Evolutionary conservation across 2,113 vertebrate species (phyloP).

Genomic region (Prionailurus bengalensis): DNA sequence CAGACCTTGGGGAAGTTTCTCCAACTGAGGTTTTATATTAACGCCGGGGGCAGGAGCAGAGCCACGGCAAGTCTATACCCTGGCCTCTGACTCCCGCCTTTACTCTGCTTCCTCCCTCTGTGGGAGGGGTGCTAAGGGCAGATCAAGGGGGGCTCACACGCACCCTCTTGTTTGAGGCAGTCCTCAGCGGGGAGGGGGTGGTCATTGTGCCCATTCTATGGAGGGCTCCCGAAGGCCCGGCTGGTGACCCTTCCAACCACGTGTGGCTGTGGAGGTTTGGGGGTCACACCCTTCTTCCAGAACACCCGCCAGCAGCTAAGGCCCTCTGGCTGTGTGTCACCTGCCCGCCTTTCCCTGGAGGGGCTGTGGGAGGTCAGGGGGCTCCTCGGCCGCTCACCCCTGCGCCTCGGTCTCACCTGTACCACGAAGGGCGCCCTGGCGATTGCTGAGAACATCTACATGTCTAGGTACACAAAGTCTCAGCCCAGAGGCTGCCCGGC

Average conservation of each 20-base stretch:
- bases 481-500: neutral
- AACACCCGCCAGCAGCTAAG: neutral
- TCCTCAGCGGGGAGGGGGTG: neutral
- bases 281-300: neutral
- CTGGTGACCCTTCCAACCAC: neutral
- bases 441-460: neutral
- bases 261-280: neutral
- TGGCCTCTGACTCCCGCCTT: neutral
- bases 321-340: too few species aligned
- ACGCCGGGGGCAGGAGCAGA: neutral
- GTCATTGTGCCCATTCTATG: too few species aligned
- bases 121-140: neutral
- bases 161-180: fast-evolving
- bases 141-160: fast-evolving
- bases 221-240: neutral
- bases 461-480: neutral
- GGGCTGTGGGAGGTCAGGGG: neutral
- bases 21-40: neutral
- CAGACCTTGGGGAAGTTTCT: neutral
- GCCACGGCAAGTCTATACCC: fast-evolving
- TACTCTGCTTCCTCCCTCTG: neutral
- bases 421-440: neutral
- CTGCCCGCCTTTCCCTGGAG: neutral
- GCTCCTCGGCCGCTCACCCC: neutral
- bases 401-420: neutral